Evolutionary conservation across 2,888 invertebrate species (phyloP).

Genomic region (Metopia argyrocephala): DNA sequence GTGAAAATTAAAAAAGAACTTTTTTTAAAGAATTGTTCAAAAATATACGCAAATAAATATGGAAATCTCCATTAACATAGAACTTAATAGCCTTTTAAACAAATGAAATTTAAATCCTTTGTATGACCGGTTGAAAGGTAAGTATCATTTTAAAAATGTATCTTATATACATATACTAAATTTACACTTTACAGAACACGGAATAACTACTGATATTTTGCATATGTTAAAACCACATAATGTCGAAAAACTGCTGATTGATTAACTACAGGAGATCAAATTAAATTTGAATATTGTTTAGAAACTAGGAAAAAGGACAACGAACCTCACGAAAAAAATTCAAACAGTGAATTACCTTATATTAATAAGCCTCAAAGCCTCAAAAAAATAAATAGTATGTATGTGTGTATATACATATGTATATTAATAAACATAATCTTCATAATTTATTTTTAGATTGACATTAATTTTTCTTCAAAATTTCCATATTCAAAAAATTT

Average conservation of each 20-base stretch:
- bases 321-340: too few species aligned
- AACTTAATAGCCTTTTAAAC: not conserved
- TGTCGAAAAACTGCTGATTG: not conserved
- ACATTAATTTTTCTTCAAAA: too few species aligned
- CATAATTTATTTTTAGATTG: too few species aligned
- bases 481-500: too few species aligned
- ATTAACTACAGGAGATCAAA: not conserved
- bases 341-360: too few species aligned
- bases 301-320: not conserved
- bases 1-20: too few species aligned
- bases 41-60: not conserved
- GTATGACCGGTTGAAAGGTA: conserved; percentile 8
- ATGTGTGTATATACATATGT: too few species aligned
- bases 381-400: too few species aligned
- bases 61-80: conserved; percentile 4
- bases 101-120: too few species aligned
- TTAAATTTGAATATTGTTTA: conserved; percentile 7
- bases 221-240: not conserved
- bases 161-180: not conserved
- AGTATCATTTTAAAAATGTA: too few species aligned
- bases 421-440: too few species aligned
- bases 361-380: too few species aligned
- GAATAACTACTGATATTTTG: not conserved
- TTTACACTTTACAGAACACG: not conserved
- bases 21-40: not conserved